Evolutionary conservation across 2,113 vertebrate species (phyloP), one percentile per base, ranked within the genome.

Genomic region (Ancistrus triradiatus): DNA sequence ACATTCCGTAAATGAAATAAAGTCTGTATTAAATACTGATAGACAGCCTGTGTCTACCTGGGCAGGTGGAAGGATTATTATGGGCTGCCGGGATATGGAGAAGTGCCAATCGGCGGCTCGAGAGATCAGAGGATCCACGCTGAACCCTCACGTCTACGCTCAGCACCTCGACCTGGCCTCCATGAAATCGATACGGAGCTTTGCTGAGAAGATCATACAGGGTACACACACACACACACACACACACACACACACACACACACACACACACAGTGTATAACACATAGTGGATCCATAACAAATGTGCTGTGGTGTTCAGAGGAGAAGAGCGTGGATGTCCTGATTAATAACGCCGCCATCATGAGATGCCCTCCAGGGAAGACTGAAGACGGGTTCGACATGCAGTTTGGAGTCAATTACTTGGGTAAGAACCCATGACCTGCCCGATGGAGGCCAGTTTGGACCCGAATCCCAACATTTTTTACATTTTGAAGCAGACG

Each of bases 341-440:
- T 94, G 46, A 80, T 94, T 66, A 94, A 94, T 74, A 94, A 94
- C 0, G 92, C 92, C 0, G 92, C 87, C 0, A 85, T 94, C 56
- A 94, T 94, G 92, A 84, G 88, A 44, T 94, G 91, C 76, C 91
- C 91, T 0, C 75, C 83, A 5, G 83, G 89, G 85, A 89, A 86
- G 73, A 94, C 92, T 0, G 86, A 92, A 49, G 90, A 94, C 0
- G 88, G 90, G 58, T 94, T 93, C 2, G 92, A 94, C 74, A 90
- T 93, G 87, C 92, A 94, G 82, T 81, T 94, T 42, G 91, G 91
- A 0, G 91, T 94, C 4, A 94, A 94, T 74, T 72, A 94, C 63
- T 75, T 94, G 66, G 92, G 92, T 94, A 11, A 1, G 9, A 33
- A 52, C 2, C n/a, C n/a, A n/a, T n/a, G n/a, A n/a, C n/a, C n/a